A percentile compares a stretch with the other conserved stretches of the same genome.
These are phyloP conservation scores for Labeo rohita DNA, from an alignment of 2,113 vertebrate genomes.

Conservation along the genomic window DNA sequence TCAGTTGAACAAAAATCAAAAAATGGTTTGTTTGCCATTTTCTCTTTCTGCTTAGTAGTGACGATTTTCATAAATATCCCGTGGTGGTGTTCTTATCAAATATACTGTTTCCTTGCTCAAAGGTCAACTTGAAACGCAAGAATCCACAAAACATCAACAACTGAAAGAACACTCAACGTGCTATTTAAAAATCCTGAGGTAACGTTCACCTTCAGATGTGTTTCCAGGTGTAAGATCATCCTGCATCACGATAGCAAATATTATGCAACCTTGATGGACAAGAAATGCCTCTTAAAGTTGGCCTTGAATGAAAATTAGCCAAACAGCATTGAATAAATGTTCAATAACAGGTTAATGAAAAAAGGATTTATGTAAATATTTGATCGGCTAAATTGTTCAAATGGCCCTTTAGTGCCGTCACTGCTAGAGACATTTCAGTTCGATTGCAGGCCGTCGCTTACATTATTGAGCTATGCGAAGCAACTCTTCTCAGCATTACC, in stretches of 20 bases:
- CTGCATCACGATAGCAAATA: background rate
- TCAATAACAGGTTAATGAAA: background rate
- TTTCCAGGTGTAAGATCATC: constrained; percentile 24
- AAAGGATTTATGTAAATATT: constrained; percentile 8
- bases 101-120: background rate
- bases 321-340: background rate
- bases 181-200: constrained; percentile 24
- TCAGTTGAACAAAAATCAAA: constrained; percentile 50
- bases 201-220: constrained; percentile 45
- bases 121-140: constrained; percentile 9
- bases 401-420: background rate
- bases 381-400: background rate
- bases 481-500: constrained; percentile 20
- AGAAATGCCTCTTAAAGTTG: background rate
- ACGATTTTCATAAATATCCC: background rate
- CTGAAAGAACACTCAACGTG: background rate
- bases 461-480: constrained; percentile 38
- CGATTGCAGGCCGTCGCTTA: background rate
- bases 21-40: background rate
- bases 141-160: constrained; percentile 15
- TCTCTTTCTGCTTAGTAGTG: background rate
- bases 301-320: background rate
- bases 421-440: background rate
- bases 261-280: background rate
- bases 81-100: background rate